These are phyloP conservation scores for Mus caroli DNA, from an alignment of 2,797 vertebrate species.

Conservation along the genomic window DNA sequence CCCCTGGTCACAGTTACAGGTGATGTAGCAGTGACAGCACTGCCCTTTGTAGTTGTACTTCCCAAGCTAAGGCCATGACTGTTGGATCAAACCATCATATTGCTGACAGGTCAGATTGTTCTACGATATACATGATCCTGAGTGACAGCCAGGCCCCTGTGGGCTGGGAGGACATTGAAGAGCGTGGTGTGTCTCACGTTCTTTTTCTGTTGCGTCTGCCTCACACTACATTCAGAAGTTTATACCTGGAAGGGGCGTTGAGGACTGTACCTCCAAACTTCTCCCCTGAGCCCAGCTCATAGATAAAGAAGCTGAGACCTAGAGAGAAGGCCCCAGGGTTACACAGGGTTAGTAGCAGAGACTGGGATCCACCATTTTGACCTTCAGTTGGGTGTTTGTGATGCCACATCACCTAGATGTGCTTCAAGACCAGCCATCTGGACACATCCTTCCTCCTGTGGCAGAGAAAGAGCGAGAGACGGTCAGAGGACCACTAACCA, in stretches of 20 bases:
- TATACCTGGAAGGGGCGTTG: background rate
- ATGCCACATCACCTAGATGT: background rate
- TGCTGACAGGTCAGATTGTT: background rate
- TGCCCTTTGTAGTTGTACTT: background rate
- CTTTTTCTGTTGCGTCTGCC: background rate
- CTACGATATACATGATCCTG: background rate
- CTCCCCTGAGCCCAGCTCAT: background rate
- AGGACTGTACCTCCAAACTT: background rate
- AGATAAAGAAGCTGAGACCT: conserved; percentile 35
- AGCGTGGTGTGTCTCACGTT: background rate
- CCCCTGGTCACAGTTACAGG: background rate
- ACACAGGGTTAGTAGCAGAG: background rate
- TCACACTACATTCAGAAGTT: background rate
- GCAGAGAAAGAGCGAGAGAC: conserved; percentile 37
- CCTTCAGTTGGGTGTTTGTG: conserved; percentile 34
- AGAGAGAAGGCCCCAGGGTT: conserved; percentile 30
- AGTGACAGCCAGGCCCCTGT: background rate
- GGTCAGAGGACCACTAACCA: background rate
- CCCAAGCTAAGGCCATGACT: background rate
- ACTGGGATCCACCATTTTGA: background rate
- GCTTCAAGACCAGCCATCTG: conserved; percentile 53
- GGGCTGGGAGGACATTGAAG: background rate
- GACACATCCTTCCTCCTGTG: conserved; percentile 72
- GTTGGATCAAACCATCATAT: background rate
- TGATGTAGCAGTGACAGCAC: background rate